Conservation (phyloP, 30 jellyfish, hydroid and myxozoan genomes). For the Hydra vulgaris region DNA sequence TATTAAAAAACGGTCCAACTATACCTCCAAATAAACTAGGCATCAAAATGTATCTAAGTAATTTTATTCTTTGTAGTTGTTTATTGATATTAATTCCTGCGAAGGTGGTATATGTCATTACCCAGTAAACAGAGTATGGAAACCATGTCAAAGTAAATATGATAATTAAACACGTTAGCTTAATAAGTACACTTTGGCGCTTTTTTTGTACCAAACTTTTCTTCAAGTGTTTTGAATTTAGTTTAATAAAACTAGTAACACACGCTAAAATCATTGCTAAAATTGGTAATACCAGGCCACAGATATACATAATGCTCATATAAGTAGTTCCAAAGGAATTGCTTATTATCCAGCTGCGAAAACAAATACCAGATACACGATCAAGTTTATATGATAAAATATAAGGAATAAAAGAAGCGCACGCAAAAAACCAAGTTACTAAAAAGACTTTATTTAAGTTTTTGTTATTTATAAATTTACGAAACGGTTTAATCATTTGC, state of each 20-base stretch:
- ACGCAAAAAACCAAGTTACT: background rate
- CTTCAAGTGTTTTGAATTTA: too few species aligned
- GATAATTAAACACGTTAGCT: background rate
- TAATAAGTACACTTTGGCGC: background rate
- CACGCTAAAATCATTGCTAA: too few species aligned
- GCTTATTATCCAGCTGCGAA: background rate
- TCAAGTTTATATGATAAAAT: background rate
- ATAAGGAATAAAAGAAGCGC: constrained; percentile 2
- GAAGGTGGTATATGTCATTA: too few species aligned
- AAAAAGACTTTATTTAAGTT: background rate
- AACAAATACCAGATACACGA: too few species aligned
- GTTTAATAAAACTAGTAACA: too few species aligned
- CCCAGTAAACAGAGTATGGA: constrained; percentile 3
- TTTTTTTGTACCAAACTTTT: too few species aligned
- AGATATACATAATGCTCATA: background rate
- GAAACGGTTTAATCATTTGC: background rate
- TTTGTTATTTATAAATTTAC: background rate
- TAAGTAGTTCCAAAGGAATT: background rate
- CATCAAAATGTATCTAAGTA: background rate
- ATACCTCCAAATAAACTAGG: background rate
- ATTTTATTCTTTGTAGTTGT: too few species aligned
- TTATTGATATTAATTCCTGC: too few species aligned
- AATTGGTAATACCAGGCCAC: too few species aligned
- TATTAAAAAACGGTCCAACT: background rate
- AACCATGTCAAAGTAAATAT: background rate